phyloP scores from a whole-genome alignment of 30 jellyfish, hydroid and myxozoan genomes.

The Cassiopea andromeda region DNA sequence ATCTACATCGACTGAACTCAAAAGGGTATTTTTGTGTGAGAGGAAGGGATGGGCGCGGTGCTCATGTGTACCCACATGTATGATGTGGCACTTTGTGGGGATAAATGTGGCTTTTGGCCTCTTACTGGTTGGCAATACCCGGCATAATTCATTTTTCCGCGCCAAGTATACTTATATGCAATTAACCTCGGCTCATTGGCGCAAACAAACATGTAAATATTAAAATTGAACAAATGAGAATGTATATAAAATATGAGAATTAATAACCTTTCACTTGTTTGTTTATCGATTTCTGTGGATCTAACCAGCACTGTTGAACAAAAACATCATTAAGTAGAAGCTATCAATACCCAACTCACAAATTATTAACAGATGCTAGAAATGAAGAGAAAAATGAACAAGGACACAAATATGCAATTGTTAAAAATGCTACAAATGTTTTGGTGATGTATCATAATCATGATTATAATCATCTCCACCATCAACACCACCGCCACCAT shows the following conservation, averaged over 20 bases:
- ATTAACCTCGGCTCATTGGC: not conserved
- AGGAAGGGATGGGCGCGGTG: too few species aligned
- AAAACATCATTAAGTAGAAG: too few species aligned
- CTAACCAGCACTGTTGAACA: conserved; percentile 88
- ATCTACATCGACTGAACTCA: too few species aligned
- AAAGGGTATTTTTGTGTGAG: too few species aligned
- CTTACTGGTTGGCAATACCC: not conserved
- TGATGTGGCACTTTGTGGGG: not conserved
- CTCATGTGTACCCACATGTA: too few species aligned
- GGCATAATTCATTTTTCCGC: not conserved
- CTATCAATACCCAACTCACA: not conserved
- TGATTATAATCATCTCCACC: too few species aligned
- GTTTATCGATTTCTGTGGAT: conserved; percentile 77
- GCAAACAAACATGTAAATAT: not conserved
- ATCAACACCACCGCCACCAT: too few species aligned
- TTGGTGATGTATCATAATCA: too few species aligned
- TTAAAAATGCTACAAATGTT: too few species aligned
- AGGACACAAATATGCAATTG: too few species aligned
- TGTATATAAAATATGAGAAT: not conserved
- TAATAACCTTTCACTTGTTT: conserved; percentile 91
- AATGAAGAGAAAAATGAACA: not conserved
- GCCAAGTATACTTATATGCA: not conserved
- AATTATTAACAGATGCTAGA: not conserved
- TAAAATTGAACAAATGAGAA: not conserved
- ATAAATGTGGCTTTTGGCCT: not conserved